phyloP scores from a whole-genome alignment of 1,140 invertebrate species.

The Cotesia typhae region DNA sequence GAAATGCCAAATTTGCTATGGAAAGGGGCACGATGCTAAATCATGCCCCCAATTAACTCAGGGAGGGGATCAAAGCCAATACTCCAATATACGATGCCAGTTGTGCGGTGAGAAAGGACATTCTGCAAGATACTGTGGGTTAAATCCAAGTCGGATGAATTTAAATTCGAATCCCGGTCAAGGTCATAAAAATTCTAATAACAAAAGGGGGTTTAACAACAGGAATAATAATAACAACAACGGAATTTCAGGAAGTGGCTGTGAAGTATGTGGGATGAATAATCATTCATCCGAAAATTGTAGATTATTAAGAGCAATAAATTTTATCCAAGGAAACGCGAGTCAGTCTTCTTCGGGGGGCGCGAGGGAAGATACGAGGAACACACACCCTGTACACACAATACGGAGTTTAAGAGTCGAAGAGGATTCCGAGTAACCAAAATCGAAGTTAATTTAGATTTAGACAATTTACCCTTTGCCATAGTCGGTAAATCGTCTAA shows the following conservation, averaged over 20 bases:
- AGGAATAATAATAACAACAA: no score
- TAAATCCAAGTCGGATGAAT: not conserved
- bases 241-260: not conserved
- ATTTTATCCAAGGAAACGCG: not conserved
- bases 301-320: not conserved
- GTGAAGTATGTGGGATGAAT: not conserved
- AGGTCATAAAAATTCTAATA: no score
- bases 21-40: not conserved
- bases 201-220: no score
- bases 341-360: not conserved
- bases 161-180: not conserved
- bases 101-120: not conserved
- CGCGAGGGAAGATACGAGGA: not conserved
- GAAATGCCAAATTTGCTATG: not conserved
- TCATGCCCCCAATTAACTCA: not conserved
- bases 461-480: not conserved
- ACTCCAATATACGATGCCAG: not conserved
- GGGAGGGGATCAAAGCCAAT: not conserved
- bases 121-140: not conserved
- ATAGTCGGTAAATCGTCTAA: no score
- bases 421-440: slow-evolving; percentile 1
- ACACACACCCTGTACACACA: not conserved
- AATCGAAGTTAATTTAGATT: slow-evolving; percentile 7
- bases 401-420: not conserved
- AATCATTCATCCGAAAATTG: not conserved